Evolutionary conservation across 2,113 vertebrate species (phyloP).

Genomic region (Aegithalos caudatus): DNA sequence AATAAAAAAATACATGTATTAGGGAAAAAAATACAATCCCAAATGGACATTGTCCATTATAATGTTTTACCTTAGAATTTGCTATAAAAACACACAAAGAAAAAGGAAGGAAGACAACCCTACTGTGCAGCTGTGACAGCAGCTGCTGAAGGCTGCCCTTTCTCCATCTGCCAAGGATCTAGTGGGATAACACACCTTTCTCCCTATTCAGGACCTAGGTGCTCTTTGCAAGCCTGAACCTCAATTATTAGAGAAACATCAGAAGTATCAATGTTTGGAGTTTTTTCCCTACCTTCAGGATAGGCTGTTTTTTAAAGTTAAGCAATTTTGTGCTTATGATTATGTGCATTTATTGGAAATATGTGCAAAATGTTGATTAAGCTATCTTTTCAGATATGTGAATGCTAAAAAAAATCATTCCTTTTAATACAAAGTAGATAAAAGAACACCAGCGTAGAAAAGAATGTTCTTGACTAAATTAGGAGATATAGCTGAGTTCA

Average conservation of each 20-base stretch:
- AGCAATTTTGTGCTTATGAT: neutral
- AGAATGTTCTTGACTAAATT: conserved; percentile 35
- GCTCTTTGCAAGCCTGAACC: neutral
- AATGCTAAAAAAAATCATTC: neutral
- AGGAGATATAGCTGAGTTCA: conserved; percentile 33
- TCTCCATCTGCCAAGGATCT: neutral
- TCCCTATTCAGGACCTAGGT: neutral
- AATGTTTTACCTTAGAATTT: neutral
- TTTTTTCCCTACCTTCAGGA: neutral
- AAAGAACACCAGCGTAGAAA: conserved; percentile 16
- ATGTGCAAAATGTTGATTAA: neutral
- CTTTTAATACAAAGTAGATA: neutral
- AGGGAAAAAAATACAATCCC: neutral
- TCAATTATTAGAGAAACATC: neutral
- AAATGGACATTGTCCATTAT: neutral
- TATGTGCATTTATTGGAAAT: neutral
- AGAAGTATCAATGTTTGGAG: neutral
- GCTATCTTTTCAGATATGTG: neutral
- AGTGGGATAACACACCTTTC: neutral
- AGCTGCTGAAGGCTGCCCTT: neutral
- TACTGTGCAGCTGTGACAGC: neutral
- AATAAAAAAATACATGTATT: neutral
- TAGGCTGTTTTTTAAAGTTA: neutral
- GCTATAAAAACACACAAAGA: neutral
- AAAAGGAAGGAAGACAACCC: neutral